Percentiles rank a stretch among this genome's conserved stretches.
phyloP scores from a whole-genome alignment of 2,888 invertebrate genomes.

The Dasypogon diadema region DNA sequence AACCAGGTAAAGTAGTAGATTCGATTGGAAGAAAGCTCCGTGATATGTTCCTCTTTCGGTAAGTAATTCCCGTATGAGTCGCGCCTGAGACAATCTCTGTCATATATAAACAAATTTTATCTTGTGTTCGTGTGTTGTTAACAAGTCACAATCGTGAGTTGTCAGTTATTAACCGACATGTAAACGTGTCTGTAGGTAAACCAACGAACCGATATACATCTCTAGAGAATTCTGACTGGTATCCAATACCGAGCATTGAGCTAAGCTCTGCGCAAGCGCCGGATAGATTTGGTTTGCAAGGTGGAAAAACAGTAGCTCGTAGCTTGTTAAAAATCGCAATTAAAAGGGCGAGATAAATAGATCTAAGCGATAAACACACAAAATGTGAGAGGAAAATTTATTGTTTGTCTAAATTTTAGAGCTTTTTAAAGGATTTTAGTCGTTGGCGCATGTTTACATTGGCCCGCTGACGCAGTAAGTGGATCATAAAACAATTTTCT shows the following conservation, averaged over 20 bases:
- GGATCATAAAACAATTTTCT: background rate
- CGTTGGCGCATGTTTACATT: background rate
- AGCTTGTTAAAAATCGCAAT: no score
- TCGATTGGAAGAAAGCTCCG: constrained; percentile 48
- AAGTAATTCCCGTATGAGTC: constrained; percentile 52
- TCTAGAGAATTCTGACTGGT: background rate
- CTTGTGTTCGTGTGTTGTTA: constrained; percentile 44
- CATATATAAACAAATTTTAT: constrained; percentile 53
- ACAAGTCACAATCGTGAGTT: constrained; percentile 6
- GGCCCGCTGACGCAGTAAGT: background rate
- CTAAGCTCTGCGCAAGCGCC: constrained; percentile 24
- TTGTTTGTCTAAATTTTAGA: constrained; percentile 28
- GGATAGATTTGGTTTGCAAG: constrained; percentile 1
- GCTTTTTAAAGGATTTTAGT: background rate
- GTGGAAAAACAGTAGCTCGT: no score
- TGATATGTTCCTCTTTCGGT: constrained; percentile 53
- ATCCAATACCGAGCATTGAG: constrained; percentile 9
- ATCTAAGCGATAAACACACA: constrained; percentile 3
- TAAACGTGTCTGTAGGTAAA: constrained; percentile 13
- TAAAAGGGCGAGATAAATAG: background rate
- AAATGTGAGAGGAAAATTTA: background rate
- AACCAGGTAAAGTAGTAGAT: constrained; percentile 13
- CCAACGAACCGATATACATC: background rate
- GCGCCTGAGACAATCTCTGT: constrained; percentile 46
- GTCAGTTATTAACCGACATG: constrained; percentile 38